Evolutionary conservation across 1,140 invertebrate species (phyloP).

Genomic region (Hyphantria cunea): DNA sequence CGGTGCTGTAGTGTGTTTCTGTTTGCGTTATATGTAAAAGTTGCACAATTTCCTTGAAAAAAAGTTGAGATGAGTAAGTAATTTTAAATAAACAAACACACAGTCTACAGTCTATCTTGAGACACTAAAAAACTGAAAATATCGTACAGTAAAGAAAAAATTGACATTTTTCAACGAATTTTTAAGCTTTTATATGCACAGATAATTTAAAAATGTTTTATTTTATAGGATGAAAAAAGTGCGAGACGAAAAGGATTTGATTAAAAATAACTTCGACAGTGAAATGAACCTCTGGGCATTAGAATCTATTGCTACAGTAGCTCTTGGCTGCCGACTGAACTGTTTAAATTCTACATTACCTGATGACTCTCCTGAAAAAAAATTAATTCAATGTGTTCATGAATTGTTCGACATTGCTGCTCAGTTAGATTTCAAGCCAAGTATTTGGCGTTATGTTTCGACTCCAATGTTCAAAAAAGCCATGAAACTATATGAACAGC

Average conservation of each 20-base stretch:
- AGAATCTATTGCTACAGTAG: slow-evolving; percentile 2
- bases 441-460: slow-evolving; percentile 83
- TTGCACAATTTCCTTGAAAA: no score
- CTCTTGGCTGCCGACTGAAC: slow-evolving; percentile 78
- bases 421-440: slow-evolving; percentile 84
- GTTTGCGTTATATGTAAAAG: no score
- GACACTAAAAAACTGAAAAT: no score
- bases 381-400: slow-evolving; percentile 75
- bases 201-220: no score
- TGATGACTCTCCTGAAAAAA: slow-evolving; percentile 80
- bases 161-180: no score
- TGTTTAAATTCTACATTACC: slow-evolving; percentile 81
- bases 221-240: background rate
- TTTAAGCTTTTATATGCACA: no score
- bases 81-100: no score
- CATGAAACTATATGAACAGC: slow-evolving; percentile 64
- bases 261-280: background rate
- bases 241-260: background rate
- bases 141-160: no score
- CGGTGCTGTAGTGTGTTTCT: no score
- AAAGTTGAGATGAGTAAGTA: no score
- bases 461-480: slow-evolving; percentile 82
- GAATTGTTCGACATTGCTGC: slow-evolving; percentile 83
- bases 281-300: background rate
- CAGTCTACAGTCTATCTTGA: no score